These are phyloP conservation scores for Aphelocoma coerulescens DNA, from an alignment of 2,113 vertebrate species.

Conservation along the genomic window DNA sequence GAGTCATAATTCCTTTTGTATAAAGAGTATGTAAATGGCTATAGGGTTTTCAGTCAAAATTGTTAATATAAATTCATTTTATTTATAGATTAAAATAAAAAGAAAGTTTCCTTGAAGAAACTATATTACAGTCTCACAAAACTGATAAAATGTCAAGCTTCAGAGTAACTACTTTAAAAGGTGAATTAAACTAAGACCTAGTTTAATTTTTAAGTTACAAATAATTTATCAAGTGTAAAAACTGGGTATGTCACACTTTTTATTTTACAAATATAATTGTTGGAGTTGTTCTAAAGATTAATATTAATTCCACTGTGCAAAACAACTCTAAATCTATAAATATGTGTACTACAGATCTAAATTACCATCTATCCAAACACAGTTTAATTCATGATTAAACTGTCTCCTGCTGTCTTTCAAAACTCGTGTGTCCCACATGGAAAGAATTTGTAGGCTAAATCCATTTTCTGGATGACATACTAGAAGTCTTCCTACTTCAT, in stretches of 20 bases:
- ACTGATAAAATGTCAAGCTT: background rate
- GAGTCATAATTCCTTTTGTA: background rate
- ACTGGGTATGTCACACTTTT: background rate
- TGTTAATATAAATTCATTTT: background rate
- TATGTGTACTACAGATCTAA: background rate
- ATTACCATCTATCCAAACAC: background rate
- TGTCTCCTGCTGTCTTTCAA: background rate
- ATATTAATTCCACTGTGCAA: background rate
- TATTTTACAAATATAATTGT: background rate
- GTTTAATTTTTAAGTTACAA: background rate
- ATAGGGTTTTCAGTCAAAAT: background rate
- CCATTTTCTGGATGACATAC: background rate
- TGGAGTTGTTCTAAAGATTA: background rate
- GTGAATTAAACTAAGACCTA: background rate
- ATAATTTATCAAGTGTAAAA: background rate
- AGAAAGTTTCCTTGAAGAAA: background rate
- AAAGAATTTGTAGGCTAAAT: background rate
- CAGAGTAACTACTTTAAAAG: background rate
- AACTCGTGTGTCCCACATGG: background rate
- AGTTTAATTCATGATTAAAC: background rate
- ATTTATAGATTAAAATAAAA: background rate
- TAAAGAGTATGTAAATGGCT: background rate
- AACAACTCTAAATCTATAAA: background rate
- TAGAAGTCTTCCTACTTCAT: background rate
- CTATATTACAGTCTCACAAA: background rate